Evolutionary conservation across 2,113 vertebrate species (phyloP).

Genomic region (Pithys albifrons): DNA sequence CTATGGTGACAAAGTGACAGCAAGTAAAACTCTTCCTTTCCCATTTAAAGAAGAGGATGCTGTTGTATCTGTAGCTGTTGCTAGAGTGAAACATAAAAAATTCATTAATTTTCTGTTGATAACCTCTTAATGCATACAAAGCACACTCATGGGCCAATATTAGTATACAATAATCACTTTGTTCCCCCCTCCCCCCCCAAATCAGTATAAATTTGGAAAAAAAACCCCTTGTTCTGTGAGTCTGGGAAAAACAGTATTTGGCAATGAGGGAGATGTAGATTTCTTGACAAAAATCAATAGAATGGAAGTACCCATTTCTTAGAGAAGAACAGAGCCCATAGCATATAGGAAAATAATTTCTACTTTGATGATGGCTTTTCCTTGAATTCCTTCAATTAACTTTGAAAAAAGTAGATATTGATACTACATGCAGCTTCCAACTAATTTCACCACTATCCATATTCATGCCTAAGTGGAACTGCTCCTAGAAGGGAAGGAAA

Average conservation of each 20-base stretch:
- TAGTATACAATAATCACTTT: background rate
- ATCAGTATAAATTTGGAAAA: background rate
- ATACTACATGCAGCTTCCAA: background rate
- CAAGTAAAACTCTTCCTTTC: background rate
- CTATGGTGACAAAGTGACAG: background rate
- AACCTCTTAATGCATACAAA: background rate
- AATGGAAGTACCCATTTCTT: background rate
- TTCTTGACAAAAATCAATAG: background rate
- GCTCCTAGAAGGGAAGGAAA: background rate
- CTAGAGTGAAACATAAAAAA: background rate
- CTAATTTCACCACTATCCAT: background rate
- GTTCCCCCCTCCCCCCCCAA: background rate
- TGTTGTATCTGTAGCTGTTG: background rate
- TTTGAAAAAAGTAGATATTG: background rate
- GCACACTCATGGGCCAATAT: background rate
- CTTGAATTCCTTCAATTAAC: background rate
- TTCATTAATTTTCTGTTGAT: background rate
- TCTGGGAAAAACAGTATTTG: background rate
- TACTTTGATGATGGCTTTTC: background rate
- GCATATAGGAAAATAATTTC: background rate
- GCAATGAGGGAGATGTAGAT: background rate
- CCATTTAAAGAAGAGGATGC: background rate
- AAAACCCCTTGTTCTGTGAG: background rate
- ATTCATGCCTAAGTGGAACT: background rate
- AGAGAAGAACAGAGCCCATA: background rate